Evolutionary conservation across 2,888 invertebrate genomes (phyloP).

Genomic region (Eristalis intricaria): DNA sequence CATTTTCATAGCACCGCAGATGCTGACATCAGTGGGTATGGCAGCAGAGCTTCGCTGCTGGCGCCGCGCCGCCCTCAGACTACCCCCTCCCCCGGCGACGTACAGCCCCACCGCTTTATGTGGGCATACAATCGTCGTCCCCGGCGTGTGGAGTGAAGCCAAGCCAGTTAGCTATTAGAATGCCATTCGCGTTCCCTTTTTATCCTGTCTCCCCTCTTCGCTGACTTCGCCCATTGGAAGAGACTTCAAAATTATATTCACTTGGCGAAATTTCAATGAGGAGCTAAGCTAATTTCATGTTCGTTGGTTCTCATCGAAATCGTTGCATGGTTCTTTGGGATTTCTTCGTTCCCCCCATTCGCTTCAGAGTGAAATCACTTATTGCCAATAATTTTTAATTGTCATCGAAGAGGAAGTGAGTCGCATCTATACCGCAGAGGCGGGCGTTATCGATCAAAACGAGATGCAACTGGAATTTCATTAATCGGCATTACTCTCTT

Average conservation of each 20-base stretch:
- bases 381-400: slow-evolving; percentile 45
- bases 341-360: not conserved
- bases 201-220: not conserved
- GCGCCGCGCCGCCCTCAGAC: not conserved
- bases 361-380: slow-evolving; percentile 27
- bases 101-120: not conserved
- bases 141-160: not conserved
- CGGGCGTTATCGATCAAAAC: not conserved
- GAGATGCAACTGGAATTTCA: slow-evolving; percentile 13
- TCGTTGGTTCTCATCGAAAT: slow-evolving; percentile 30
- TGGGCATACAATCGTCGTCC: not conserved
- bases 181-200: slow-evolving; percentile 33
- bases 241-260: slow-evolving; percentile 50
- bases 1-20: slow-evolving; percentile 63
- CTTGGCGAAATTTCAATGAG: slow-evolving; percentile 54
- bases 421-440: slow-evolving; percentile 1
- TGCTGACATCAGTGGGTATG: slow-evolving; percentile 31
- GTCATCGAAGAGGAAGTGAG: slow-evolving; percentile 14
- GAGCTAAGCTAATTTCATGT: slow-evolving; percentile 53
- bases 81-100: not conserved
- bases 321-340: slow-evolving; percentile 15
- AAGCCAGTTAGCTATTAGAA: slow-evolving; percentile 32
- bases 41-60: slow-evolving; percentile 3
- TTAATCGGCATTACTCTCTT: not conserved
- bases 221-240: slow-evolving; percentile 24